Percentiles rank a stretch among this genome's conserved stretches.
Conservation (phyloP, 2,113 vertebrate species). For the Capra hircus region DNA sequence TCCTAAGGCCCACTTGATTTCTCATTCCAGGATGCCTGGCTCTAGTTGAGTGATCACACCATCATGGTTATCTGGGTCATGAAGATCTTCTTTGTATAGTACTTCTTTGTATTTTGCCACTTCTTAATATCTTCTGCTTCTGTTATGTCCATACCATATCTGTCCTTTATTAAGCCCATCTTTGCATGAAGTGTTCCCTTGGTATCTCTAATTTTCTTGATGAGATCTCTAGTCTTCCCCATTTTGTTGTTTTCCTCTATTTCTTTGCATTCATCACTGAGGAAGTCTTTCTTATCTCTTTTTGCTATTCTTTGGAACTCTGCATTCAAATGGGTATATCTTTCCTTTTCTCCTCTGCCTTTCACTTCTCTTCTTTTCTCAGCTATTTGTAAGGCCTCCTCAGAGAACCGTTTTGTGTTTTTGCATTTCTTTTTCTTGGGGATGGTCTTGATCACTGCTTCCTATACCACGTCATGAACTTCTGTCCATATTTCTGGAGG, state of each 20-base stretch:
- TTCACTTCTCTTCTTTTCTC: background rate
- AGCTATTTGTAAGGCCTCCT: background rate
- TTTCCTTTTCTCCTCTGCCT: background rate
- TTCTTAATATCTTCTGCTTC: background rate
- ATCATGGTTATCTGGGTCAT: background rate
- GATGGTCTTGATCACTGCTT: background rate
- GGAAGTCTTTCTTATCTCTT: background rate
- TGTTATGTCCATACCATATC: background rate
- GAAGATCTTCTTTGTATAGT: background rate
- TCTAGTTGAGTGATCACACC: background rate
- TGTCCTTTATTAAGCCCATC: background rate
- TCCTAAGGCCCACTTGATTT: background rate
- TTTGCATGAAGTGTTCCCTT: background rate
- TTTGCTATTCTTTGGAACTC: background rate
- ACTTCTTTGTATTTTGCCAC: background rate
- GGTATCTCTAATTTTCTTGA: background rate
- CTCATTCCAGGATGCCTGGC: background rate
- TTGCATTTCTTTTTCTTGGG: background rate
- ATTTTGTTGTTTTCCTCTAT: background rate
- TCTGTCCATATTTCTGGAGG: background rate
- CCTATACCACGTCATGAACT: background rate
- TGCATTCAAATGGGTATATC: background rate
- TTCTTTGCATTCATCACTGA: background rate
- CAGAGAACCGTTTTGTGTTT: background rate
- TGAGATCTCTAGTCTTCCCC: rapidly evolving